Evolutionary conservation across 2,888 invertebrate genomes (phyloP).

Genomic region (Cheilosia impressa): DNA sequence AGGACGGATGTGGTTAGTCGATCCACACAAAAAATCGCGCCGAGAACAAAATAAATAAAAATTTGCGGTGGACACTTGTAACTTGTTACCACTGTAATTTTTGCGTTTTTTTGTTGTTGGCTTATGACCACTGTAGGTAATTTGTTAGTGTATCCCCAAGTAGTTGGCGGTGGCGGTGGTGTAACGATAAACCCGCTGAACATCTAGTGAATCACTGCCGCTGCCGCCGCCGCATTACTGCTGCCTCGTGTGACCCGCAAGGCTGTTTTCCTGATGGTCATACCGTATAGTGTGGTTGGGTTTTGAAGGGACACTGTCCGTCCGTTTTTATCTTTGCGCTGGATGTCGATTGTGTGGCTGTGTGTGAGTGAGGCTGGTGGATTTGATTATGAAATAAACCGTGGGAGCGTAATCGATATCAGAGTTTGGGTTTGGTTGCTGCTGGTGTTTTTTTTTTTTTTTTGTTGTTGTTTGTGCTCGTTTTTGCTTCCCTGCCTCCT

Average conservation of each 20-base stretch:
- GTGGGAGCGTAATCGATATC: conserved; percentile 77
- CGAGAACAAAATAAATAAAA: conserved; percentile 69
- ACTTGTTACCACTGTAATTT: conserved; percentile 74
- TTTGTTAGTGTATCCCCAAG: conserved; percentile 46
- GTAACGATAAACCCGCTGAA: conserved; percentile 23
- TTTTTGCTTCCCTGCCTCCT: conserved; percentile 10
- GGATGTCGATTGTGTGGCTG: neutral
- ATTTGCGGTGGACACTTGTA: conserved; percentile 76
- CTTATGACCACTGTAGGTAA: conserved; percentile 38
- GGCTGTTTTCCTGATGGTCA: conserved; percentile 30
- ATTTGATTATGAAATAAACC: conserved; percentile 65
- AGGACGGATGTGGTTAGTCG: conserved; percentile 75
- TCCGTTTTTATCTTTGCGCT: conserved; percentile 15
- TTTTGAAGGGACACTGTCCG: conserved; percentile 66
- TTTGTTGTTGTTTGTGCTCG: no score
- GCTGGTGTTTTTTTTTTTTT: conserved; percentile 17
- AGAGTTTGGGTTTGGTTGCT: conserved; percentile 53
- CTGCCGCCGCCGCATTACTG: neutral
- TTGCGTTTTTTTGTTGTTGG: conserved; percentile 35
- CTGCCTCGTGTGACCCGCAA: conserved; percentile 32
- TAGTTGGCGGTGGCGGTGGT: conserved; percentile 30
- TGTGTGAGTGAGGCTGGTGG: neutral
- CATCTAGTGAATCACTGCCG: conserved; percentile 23
- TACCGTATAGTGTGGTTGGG: conserved; percentile 57
- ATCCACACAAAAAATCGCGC: conserved; percentile 50